Percentiles rank a stretch among this genome's conserved stretches.
phyloP scores from a whole-genome alignment of 2,113 vertebrate species.

The Hypomesus transpacificus region DNA sequence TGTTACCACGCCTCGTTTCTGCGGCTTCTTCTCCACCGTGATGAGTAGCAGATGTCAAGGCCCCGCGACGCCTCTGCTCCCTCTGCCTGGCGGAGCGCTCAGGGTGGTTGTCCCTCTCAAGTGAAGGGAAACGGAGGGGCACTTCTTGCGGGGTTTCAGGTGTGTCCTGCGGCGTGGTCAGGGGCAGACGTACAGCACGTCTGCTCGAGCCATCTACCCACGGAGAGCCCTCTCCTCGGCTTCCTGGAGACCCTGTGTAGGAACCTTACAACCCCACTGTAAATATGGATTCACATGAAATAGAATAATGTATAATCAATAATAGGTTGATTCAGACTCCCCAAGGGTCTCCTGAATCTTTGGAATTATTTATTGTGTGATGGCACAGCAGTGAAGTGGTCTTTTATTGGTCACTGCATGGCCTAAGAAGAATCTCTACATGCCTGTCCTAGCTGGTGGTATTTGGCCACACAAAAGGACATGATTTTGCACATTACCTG shows the following conservation, averaged over 20 bases:
- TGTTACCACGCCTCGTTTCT: no score
- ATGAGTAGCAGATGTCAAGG: conserved; percentile 58
- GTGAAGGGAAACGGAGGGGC: conserved; percentile 47
- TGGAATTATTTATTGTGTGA: conserved; percentile 37
- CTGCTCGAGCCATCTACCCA: conserved; percentile 35
- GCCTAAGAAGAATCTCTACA: conserved; percentile 3
- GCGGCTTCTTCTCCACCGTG: conserved; percentile 7
- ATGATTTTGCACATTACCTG: no score
- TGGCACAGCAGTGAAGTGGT: conserved; percentile 43
- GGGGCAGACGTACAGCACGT: conserved; percentile 18
- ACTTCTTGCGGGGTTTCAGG: conserved; percentile 53
- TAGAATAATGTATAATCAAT: not conserved
- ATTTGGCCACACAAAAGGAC: no score
- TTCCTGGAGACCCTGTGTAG: conserved; percentile 6
- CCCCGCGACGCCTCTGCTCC: conserved; percentile 20
- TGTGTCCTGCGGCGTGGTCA: conserved; percentile 53
- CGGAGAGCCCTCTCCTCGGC: not conserved
- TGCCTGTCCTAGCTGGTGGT: conserved; percentile 16
- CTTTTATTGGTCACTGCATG: conserved; percentile 14
- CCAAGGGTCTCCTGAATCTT: conserved; percentile 8
- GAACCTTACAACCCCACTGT: conserved; percentile 19
- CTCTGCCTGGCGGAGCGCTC: conserved; percentile 17
- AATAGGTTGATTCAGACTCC: not conserved
- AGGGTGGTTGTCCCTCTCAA: conserved; percentile 40
- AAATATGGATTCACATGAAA: conserved; percentile 6